Percentiles rank a stretch among this genome's conserved stretches.
Conservation (phyloP, 2,797 vertebrate genomes). For the Poeciliopsis infans region DNA sequence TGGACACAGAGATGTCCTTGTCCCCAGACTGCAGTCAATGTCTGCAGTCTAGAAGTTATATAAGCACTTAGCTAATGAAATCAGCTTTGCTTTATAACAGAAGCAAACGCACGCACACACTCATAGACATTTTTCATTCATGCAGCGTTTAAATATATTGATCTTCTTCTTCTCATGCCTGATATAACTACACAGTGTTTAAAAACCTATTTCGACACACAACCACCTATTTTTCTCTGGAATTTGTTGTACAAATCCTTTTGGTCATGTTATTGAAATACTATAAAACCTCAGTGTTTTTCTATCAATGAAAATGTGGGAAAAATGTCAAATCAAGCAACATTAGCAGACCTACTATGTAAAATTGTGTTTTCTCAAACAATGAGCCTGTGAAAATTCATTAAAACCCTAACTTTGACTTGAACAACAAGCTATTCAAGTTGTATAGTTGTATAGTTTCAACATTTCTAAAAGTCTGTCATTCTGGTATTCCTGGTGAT, state of each 20-base stretch:
- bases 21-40: slow-evolving; percentile 36
- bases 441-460: not conserved
- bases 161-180: not conserved
- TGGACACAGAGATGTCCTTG: slow-evolving; percentile 52
- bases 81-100: slow-evolving; percentile 31
- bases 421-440: not conserved
- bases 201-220: not conserved
- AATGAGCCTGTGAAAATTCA: not conserved
- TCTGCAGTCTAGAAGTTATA: slow-evolving; percentile 59
- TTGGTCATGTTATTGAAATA: not conserved
- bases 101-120: not conserved
- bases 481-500: not conserved
- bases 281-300: not conserved
- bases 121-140: not conserved
- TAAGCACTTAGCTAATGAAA: slow-evolving; percentile 77
- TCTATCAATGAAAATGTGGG: not conserved
- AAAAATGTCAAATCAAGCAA: not conserved
- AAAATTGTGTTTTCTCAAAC: not conserved
- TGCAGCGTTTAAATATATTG: not conserved
- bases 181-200: not conserved
- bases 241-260: not conserved
- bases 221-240: not conserved
- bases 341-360: not conserved
- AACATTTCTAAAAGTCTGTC: not conserved
- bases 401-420: not conserved